phyloP scores from a whole-genome alignment of 2,888 invertebrate genomes.

The Diarsia dahlii region DNA sequence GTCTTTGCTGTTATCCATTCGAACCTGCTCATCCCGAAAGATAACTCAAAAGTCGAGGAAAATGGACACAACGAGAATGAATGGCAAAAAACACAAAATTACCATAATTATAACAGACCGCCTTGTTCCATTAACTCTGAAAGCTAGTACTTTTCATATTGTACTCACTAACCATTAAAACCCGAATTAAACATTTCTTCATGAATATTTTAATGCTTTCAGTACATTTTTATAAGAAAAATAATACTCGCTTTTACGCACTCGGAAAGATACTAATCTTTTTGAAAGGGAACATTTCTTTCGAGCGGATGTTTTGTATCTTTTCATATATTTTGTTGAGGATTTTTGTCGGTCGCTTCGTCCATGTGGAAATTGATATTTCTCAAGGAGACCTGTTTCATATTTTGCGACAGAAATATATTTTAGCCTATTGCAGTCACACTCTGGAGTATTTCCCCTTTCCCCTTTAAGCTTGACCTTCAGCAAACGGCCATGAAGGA shows the following conservation, averaged over 20 bases:
- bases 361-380: constrained; percentile 48
- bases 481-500: too few species aligned
- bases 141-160: constrained; percentile 44
- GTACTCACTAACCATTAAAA: constrained; percentile 49
- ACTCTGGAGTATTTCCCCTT: not conserved
- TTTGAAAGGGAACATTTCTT: constrained; percentile 38
- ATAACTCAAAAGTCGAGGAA: not conserved
- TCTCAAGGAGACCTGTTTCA: constrained; percentile 9
- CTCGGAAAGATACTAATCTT: constrained; percentile 38
- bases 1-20: not conserved
- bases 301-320: constrained; percentile 28
- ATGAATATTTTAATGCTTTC: constrained; percentile 34
- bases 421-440: constrained; percentile 12
- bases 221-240: constrained; percentile 38
- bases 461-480: not conserved
- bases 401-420: constrained; percentile 25
- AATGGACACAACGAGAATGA: constrained; percentile 6
- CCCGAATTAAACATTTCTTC: constrained; percentile 43
- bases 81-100: constrained; percentile 29
- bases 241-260: constrained; percentile 21
- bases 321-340: constrained; percentile 5
- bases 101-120: constrained; percentile 49
- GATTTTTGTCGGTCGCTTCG: constrained; percentile 13
- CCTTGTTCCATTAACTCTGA: constrained; percentile 45
- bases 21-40: not conserved